Evolutionary conservation across 1,140 invertebrate species (phyloP).

Genomic region (Drosophila guanche): DNA sequence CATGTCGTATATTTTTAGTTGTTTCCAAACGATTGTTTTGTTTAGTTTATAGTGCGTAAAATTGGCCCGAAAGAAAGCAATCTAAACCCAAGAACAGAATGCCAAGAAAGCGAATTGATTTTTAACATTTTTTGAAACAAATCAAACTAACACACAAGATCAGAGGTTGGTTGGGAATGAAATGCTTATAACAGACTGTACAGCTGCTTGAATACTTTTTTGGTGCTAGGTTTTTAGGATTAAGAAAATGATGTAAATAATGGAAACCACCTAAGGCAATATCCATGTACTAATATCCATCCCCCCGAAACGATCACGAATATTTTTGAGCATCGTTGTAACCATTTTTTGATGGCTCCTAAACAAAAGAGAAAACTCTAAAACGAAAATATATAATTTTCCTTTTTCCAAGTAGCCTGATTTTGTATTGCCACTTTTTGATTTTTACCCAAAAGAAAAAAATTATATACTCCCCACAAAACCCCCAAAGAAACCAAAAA

Average conservation of each 20-base stretch:
- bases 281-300: not conserved
- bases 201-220: slow-evolving; percentile 44
- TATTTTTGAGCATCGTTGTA: slow-evolving; percentile 82
- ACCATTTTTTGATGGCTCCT: slow-evolving; percentile 55
- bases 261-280: not conserved
- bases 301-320: slow-evolving; percentile 63
- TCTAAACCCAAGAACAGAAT: slow-evolving; percentile 44
- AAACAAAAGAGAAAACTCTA: slow-evolving; percentile 9
- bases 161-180: slow-evolving; percentile 24
- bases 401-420: slow-evolving; percentile 39
- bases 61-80: slow-evolving; percentile 53
- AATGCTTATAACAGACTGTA: slow-evolving; percentile 44
- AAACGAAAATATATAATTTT: slow-evolving; percentile 21
- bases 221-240: slow-evolving; percentile 55
- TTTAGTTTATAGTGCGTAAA: slow-evolving; percentile 80
- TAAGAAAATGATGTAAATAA: slow-evolving; percentile 59
- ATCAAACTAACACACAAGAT: slow-evolving; percentile 53
- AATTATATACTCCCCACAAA: slow-evolving; percentile 17
- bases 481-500: slow-evolving; percentile 7
- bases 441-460: slow-evolving; percentile 17
- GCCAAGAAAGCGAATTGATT: slow-evolving; percentile 70
- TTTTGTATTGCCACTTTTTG: slow-evolving; percentile 54
- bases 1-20: slow-evolving; percentile 28
- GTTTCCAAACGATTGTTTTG: slow-evolving; percentile 54
- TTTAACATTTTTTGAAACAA: slow-evolving; percentile 82